Base-by-base conservation (phyloP, 2,888 invertebrate genomes). In the Cataglyphis albicans region DNA sequence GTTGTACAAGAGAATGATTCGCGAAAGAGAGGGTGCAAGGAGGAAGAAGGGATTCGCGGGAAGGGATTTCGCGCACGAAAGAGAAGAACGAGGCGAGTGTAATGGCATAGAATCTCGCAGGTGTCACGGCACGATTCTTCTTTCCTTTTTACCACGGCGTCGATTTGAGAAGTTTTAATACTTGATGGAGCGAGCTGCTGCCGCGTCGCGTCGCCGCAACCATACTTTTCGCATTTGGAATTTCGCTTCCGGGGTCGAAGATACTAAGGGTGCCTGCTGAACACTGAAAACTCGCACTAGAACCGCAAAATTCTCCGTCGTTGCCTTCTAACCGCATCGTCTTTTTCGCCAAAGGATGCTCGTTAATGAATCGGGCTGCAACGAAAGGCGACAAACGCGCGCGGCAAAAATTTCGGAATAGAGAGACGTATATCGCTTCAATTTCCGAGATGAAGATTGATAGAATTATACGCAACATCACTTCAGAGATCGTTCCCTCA, bases 81-180 rank as follows among this genome's bases (percentile, higher is more conserved):
- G 38, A 32, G 59, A 76, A 76, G 59, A 82, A 63, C 57, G 81
- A 83, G 68, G 80, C 72, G 78, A 73, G 84, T 83, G 82, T 85
- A 91, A 91, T 86, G 88, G 85, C 86, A 84, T 84, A 83, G 90
- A 92, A 91, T 90, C 88, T 90, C 84, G 87, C 90, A 87, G 88
- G 89, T 90, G 90, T 88, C 87, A n/a, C n/a, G 89, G 83, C 52
- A 52, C 84, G 80, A 87, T 90, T 90, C 86, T 89, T 89, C 89
- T 88, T 90, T 78, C 41, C 67, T 85, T 89, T 90, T 90, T 88
- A 88, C 89, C 82, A 84, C 88, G 84, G 75, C 87, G 87, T 88
- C 90, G 90, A 91, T 92, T 93, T 91, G 90, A 91, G 88, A 92
- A 93, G 90, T 92, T 92, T 93, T 91, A 92, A 92, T 92, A 91